Base-by-base conservation (phyloP, 2,888 invertebrate species). In the Leucophora obtusa region DNA sequence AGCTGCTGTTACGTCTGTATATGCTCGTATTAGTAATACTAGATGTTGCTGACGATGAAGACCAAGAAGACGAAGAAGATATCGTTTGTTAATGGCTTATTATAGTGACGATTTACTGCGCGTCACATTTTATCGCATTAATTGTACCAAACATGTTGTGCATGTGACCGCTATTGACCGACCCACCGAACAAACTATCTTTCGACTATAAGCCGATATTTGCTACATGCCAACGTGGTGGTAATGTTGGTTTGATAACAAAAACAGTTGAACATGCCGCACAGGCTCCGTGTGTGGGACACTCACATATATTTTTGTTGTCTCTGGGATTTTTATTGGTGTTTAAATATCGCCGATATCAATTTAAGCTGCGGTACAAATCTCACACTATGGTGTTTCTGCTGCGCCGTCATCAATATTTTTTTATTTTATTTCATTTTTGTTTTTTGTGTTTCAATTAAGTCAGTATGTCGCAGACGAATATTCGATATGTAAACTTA, bases 71-170 rank as follows among this genome's bases (percentile, higher is more conserved):
- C 72, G 50, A 33, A 51, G 59, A 58, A 58, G 60, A 71, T 74
- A 73, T 70, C 35, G 66, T 54, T 70, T 68, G 53, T 53, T 76
- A 73, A 74, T 73, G 73, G 82, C 84, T 84, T 84, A 84, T 83
- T 83, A 84, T 79, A 68, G 80, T 63, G 74, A 78, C 81, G 77
- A 83, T 84, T 83, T 84, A 84, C 82, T 83, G 83, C 84, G 86
- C 86, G 82, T 80, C 82, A 82, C 77, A 84, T 86, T 87, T 87
- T 87, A 87, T 87, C 85, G 86, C 85, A 72, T 84, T 86, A 79
- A 79, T 86, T 87, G 85, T 83, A 85, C 81, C 83, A 75, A 82
- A 83, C 69, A 83, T 76, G 82, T 77, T 76, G 54, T 58, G 58
- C 65, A 14, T 51, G 33, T 74, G 47, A 18, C 47, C 9, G 33